Percentiles rank a stretch among this genome's conserved stretches.
Conservation (phyloP, 2,113 vertebrate species). For the Perca flavescens region DNA sequence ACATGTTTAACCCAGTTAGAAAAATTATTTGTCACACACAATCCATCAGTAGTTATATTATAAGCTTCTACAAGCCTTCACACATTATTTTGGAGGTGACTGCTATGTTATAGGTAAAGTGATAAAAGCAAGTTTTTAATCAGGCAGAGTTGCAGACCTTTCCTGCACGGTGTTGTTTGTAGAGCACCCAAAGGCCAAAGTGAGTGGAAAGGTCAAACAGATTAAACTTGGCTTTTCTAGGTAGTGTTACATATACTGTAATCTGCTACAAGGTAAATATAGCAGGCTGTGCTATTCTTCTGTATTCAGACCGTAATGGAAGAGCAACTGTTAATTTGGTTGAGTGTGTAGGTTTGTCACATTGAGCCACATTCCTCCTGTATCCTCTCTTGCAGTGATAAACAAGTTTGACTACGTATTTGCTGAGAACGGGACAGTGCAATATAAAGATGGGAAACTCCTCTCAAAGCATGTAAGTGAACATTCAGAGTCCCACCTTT, state of each 20-base stretch:
- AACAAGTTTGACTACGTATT: constrained; percentile 98
- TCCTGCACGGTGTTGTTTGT: background rate
- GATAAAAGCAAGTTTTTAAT: background rate
- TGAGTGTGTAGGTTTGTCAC: background rate
- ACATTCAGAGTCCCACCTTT: background rate
- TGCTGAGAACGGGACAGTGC: constrained; percentile 96
- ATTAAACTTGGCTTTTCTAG: constrained; percentile 14
- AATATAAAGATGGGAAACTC: constrained; percentile 95
- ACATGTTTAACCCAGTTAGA: background rate
- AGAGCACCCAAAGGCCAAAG: background rate
- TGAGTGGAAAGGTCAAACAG: constrained; percentile 27
- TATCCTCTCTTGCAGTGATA: constrained; percentile 86
- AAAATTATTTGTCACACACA: background rate
- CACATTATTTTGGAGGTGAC: background rate
- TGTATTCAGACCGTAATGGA: background rate
- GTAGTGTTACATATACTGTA: constrained; percentile 27
- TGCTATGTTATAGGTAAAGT: background rate
- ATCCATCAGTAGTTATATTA: background rate
- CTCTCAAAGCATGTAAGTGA: constrained; percentile 92
- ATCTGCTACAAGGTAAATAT: constrained; percentile 37
- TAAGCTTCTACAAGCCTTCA: background rate
- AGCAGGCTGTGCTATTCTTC: background rate
- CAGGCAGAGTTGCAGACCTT: background rate
- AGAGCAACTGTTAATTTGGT: background rate
- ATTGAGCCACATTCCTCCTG: background rate